Conservation (phyloP, 2,888 invertebrate genomes). For the Orchesella flavescens region DNA sequence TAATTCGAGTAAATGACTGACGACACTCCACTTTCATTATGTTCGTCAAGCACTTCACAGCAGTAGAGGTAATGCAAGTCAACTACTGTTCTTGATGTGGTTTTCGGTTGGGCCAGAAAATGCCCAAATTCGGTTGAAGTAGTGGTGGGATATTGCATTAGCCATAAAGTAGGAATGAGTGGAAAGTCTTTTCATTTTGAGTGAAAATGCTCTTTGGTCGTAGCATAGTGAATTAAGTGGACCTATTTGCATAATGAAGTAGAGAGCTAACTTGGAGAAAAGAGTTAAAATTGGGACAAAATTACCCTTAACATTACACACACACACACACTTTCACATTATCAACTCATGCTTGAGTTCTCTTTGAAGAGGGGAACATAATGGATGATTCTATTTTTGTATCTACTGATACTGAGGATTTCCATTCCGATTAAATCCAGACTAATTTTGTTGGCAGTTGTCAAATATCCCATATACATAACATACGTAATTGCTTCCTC, state of each 20-base stretch:
- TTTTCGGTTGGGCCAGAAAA: constrained; percentile 36
- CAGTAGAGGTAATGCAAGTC: no score
- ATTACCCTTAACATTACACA: constrained; percentile 38
- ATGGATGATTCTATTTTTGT: background rate
- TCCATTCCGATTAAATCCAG: no score
- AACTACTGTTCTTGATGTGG: constrained; percentile 37
- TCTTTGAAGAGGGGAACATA: background rate
- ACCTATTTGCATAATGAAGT: constrained; percentile 54
- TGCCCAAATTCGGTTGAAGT: constrained; percentile 23
- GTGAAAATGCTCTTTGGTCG: no score
- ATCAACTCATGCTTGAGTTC: background rate
- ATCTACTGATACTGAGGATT: background rate
- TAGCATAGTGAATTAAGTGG: constrained; percentile 32
- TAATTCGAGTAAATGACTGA: constrained; percentile 62
- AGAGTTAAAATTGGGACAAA: constrained; percentile 46
- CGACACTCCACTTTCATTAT: constrained; percentile 57
- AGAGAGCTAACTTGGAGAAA: constrained; percentile 25
- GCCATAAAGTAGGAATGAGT: no score
- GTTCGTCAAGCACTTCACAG: background rate
- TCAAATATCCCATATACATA: no score
- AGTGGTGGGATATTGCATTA: constrained; percentile 4
- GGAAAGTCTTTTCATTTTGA: no score
- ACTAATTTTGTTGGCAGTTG: no score
- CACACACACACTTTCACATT: constrained; percentile 16
- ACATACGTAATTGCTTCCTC: no score